These are phyloP conservation scores for Oceanodroma leucorhoa DNA, from an alignment of 2,797 vertebrate genomes.

Conservation along the genomic window DNA sequence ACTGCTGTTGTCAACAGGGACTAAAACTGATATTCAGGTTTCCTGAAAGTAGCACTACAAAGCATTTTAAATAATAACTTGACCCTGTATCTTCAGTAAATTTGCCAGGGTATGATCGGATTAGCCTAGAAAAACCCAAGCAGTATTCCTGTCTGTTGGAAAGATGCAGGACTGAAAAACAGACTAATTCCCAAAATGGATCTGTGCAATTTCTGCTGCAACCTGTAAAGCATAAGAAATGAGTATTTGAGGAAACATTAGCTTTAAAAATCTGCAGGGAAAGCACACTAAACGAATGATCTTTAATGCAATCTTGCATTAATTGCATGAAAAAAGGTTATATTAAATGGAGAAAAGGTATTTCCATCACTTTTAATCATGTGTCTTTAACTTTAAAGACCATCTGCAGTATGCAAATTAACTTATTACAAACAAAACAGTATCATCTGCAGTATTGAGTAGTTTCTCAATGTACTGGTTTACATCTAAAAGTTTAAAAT, in stretches of 20 bases:
- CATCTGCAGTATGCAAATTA: background rate
- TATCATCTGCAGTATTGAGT: background rate
- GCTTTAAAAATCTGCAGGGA: background rate
- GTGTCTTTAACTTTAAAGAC: background rate
- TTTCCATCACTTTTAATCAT: background rate
- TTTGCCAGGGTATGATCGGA: background rate
- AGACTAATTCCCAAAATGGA: background rate
- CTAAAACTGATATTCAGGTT: background rate
- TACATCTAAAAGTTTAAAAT: background rate
- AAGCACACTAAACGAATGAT: background rate
- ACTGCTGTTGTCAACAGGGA: background rate
- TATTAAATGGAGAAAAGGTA: background rate
- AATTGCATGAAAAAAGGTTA: background rate
- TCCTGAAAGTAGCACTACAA: background rate
- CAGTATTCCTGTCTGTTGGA: background rate
- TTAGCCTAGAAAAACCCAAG: background rate
- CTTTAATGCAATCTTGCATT: background rate
- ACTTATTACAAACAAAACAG: background rate
- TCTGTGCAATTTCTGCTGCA: background rate
- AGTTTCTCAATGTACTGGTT: background rate
- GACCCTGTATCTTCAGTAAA: background rate
- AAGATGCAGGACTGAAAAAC: background rate
- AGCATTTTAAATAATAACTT: background rate
- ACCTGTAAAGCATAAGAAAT: background rate
- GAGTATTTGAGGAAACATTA: background rate